Conservation (phyloP, 2,113 vertebrate genomes). For the Cochlearius cochlearius region DNA sequence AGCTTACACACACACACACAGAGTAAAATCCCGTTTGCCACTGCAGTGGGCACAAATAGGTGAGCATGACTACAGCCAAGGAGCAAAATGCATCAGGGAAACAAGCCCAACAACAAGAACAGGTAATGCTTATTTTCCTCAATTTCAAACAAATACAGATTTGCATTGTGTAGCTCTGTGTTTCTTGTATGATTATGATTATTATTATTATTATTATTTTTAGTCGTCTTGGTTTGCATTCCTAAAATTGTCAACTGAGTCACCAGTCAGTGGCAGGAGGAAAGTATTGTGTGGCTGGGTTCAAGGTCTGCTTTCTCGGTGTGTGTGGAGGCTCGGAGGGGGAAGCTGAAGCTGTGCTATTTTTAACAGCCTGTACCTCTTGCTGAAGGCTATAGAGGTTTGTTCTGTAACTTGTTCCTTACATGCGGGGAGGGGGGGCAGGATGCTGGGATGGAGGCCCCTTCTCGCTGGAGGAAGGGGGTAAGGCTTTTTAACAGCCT, state of each 20-base stretch:
- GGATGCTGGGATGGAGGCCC: constrained; percentile 14
- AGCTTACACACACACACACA: constrained; percentile 21
- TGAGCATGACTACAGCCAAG: constrained; percentile 94
- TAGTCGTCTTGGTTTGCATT: neutral
- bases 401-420: constrained; percentile 10
- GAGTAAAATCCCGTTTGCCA: constrained; percentile 49
- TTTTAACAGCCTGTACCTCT: constrained; percentile 35
- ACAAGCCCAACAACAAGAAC: constrained; percentile 88
- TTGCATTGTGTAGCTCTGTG: neutral
- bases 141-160: constrained; percentile 4
- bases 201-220: neutral
- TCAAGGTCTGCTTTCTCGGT: constrained; percentile 19
- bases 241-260: constrained; percentile 41
- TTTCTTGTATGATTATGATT: neutral
- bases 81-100: constrained; percentile 85
- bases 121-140: constrained; percentile 81
- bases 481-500: neutral
- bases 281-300: neutral
- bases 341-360: constrained; percentile 15
- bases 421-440: neutral
- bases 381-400: neutral
- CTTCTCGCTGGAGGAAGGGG: neutral
- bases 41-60: constrained; percentile 64
- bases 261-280: neutral
- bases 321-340: neutral